Evolutionary conservation across 2,888 invertebrate species (phyloP).

Genomic region (Molanna angustata): DNA sequence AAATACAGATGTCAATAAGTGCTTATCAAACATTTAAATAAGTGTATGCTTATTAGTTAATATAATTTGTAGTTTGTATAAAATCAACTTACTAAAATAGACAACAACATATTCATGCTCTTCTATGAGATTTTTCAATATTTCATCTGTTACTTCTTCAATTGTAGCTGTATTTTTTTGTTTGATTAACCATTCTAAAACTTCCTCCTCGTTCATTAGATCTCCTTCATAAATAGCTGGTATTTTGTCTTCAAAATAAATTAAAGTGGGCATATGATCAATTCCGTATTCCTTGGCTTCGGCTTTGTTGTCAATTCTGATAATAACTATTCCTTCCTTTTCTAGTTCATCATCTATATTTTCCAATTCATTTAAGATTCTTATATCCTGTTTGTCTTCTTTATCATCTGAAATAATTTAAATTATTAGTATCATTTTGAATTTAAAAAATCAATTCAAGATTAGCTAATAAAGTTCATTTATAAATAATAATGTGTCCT

Average conservation of each 20-base stretch:
- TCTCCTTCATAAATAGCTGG: slow-evolving; percentile 91
- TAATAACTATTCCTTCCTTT: slow-evolving; percentile 86
- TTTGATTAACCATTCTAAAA: slow-evolving; percentile 82
- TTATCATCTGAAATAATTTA: slow-evolving; percentile 69
- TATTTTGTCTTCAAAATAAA: slow-evolving; percentile 89
- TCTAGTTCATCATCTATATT: slow-evolving; percentile 91
- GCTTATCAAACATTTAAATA: too few relatives aligned
- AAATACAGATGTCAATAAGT: too few relatives aligned
- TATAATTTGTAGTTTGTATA: too few relatives aligned
- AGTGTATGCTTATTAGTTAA: not conserved
- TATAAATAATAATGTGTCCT: too few relatives aligned
- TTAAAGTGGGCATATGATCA: slow-evolving; percentile 79
- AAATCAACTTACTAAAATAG: slow-evolving; percentile 74
- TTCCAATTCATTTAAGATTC: slow-evolving; percentile 83
- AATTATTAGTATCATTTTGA: not conserved
- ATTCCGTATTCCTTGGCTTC: slow-evolving; percentile 91
- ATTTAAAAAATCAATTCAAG: too few relatives aligned
- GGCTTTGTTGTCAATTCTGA: slow-evolving; percentile 84
- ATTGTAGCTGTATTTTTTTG: slow-evolving; percentile 89
- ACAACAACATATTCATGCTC: slow-evolving; percentile 94
- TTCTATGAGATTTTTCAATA: slow-evolving; percentile 77
- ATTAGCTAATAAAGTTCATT: too few relatives aligned
- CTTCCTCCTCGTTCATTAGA: slow-evolving; percentile 87
- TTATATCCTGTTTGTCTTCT: slow-evolving; percentile 85
- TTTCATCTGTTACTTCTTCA: slow-evolving; percentile 92